Evolutionary conservation across 2,797 vertebrate species (phyloP), one percentile per base, ranked within the genome.

Genomic region (Mus minutoides): DNA sequence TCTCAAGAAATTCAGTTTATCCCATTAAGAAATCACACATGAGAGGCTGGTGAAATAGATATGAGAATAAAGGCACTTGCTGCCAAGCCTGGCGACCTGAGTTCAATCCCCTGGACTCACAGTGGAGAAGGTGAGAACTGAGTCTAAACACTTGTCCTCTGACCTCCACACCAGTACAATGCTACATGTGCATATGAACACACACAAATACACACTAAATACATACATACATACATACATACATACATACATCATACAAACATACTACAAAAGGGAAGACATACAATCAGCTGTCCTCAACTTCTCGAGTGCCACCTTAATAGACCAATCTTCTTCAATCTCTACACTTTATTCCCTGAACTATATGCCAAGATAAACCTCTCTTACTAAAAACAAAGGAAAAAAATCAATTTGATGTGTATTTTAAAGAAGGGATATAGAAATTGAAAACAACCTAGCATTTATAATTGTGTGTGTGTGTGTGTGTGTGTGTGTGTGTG

Each of bases 391-490:
- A 69, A 86, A 29, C 31, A 86, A 54, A 17, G 46, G 37, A 67
- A 67, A 64, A 43, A 54, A 71, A 49, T 89, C n/a, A 91, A 9
- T 37, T 7, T 77, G 34, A 17, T 91, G 16, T 49, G 40, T 76
- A 62, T 58, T 88, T 92, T 82, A 46, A 86, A 87, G 34, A 31
- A 67, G 69, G 21, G n/a, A 80, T 80, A 67, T 76, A 90, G 93
- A 96, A 58, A 76, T 29, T 93, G 75, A 86, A 93, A 97, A 85
- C 54, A 43, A 71, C 26, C 5, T 80, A 49, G 75, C 19, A 86
- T 3, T 54, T 46, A 76, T 60, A 91, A 84, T 62, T 12, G 8
- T 73, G 19, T 40, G 69, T 22, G n/a, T 40, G 19, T 40, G 69
- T 34, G 46, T 40, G 26, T 58, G 6, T 40, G 37, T 71, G 46